A percentile compares a stretch with the other conserved stretches of the same genome.
Conservation (phyloP, 2,797 vertebrate genomes). For the Gallinago nigripennis region DNA sequence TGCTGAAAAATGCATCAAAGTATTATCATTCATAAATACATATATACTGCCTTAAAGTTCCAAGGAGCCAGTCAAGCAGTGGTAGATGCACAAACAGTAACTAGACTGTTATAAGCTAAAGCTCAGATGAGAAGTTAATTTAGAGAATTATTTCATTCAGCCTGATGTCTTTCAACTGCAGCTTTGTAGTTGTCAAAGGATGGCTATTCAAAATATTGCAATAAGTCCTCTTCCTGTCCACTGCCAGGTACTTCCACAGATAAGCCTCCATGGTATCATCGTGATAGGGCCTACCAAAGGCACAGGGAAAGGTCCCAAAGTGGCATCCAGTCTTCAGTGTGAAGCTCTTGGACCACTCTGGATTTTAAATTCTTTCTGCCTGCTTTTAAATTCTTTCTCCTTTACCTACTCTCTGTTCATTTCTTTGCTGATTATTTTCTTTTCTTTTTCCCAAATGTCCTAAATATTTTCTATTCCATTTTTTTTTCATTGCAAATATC, state of each 20-base stretch:
- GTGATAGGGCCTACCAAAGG: accelerated
- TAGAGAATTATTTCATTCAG: not conserved
- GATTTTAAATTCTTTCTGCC: not conserved
- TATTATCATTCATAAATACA: not conserved
- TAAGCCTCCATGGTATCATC: accelerated
- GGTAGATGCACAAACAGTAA: not conserved
- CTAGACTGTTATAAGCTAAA: not conserved
- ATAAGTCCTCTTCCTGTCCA: not conserved
- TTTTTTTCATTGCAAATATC: not conserved
- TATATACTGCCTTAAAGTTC: not conserved
- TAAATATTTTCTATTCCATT: not conserved
- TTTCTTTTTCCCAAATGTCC: not conserved
- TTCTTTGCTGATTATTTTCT: not conserved
- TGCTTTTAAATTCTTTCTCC: not conserved
- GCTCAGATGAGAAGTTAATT: not conserved
- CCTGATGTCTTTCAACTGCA: not conserved
- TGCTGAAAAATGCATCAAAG: not conserved
- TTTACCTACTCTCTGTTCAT: not conserved
- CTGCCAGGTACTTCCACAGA: not conserved
- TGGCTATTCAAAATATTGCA: not conserved
- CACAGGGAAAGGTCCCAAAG: not conserved
- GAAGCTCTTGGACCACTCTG: not conserved
- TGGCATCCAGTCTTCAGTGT: not conserved
- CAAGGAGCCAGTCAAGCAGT: not conserved
- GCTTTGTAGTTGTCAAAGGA: not conserved